Conservation (phyloP, 2,888 invertebrate species). For the Pyrgus malvae region DNA sequence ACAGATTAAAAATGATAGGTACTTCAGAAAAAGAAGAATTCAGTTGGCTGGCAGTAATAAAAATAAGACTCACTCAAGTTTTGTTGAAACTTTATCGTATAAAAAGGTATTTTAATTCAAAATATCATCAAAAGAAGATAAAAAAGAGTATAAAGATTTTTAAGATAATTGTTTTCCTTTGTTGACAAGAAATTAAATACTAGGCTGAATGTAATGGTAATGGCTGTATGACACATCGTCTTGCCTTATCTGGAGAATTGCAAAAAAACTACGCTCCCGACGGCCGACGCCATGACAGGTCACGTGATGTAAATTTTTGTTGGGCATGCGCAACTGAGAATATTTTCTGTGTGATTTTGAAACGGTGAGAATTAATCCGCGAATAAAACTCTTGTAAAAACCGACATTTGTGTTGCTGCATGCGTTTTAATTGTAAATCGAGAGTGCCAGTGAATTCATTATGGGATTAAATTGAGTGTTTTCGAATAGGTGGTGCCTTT, state of each 20-base stretch:
- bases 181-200: not conserved
- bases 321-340: slow-evolving; percentile 75
- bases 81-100: no score
- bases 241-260: slow-evolving; percentile 22
- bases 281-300: slow-evolving; percentile 80
- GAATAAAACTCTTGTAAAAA: slow-evolving; percentile 47
- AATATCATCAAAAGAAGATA: no score
- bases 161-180: not conserved
- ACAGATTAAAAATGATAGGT: not conserved
- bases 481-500: slow-evolving; percentile 64
- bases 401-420: slow-evolving; percentile 41
- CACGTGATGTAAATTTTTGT: slow-evolving; percentile 81
- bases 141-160: no score
- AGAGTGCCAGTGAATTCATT: slow-evolving; percentile 52
- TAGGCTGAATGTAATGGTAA: no score
- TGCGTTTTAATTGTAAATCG: slow-evolving; percentile 38
- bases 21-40: no score
- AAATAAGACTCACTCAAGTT: no score
- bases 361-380: slow-evolving; percentile 60
- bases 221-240: slow-evolving; percentile 21
- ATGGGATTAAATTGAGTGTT: slow-evolving; percentile 50
- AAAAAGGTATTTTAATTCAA: no score
- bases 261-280: slow-evolving; percentile 42
- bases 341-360: slow-evolving; percentile 70
- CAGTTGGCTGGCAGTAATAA: no score